A percentile compares a stretch with the other conserved stretches of the same genome.
Conservation (phyloP, 2,888 invertebrate genomes). For the Lepeophtheirus nordmannii region DNA sequence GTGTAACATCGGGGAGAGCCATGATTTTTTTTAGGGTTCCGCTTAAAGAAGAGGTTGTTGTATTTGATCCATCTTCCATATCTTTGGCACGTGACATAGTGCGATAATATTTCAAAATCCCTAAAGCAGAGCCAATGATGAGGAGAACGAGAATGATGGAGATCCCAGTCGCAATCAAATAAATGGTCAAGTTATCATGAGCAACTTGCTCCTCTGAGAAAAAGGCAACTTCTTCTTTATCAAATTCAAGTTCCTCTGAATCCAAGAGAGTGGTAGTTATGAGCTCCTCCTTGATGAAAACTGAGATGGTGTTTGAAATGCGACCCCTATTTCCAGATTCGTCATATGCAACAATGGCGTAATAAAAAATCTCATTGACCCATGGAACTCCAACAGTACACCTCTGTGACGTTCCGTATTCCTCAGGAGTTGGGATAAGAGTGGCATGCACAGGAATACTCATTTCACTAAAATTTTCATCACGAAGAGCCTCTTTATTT, state of each 20-base stretch:
- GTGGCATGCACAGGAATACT: constrained; percentile 31
- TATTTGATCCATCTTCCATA: neutral
- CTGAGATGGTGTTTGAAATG: constrained; percentile 31
- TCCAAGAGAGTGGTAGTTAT: neutral
- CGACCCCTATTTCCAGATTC: constrained; percentile 30
- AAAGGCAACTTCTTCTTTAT: neutral
- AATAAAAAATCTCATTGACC: constrained; percentile 31
- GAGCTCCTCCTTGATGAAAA: constrained; percentile 31
- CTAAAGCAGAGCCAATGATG: neutral
- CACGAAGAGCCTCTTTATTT: constrained; percentile 30
- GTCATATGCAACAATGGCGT: constrained; percentile 31
- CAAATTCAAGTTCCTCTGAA: neutral
- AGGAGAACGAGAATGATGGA: neutral
- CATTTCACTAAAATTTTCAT: constrained; percentile 30
- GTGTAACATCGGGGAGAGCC: neutral
- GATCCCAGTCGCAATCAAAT: neutral
- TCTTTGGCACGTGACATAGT: neutral
- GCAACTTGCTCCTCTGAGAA: neutral
- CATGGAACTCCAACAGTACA: constrained; percentile 31
- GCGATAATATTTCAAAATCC: neutral
- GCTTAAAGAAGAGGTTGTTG: neutral
- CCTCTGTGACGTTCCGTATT: constrained; percentile 30
- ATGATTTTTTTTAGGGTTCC: constrained; percentile 17
- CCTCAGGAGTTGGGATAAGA: constrained; percentile 29
- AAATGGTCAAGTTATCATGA: neutral